Evolutionary conservation across 2,888 invertebrate species (phyloP).

Genomic region (Caprella mutica): DNA sequence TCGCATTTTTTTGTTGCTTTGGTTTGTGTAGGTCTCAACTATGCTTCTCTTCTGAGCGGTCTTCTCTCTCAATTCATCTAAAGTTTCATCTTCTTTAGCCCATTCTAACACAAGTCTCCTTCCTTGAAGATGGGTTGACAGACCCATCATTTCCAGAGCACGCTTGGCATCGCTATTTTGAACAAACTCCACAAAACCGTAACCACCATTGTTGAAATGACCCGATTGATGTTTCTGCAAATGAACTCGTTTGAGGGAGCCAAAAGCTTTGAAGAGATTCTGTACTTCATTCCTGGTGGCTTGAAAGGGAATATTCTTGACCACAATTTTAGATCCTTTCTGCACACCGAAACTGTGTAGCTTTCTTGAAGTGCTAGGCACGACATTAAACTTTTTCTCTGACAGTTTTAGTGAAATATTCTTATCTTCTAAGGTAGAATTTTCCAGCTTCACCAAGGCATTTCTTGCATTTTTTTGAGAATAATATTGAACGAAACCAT

Average conservation of each 20-base stretch:
- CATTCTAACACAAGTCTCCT: constrained; percentile 89
- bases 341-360: constrained; percentile 22
- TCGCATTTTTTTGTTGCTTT: too few relatives aligned
- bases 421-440: constrained; percentile 70
- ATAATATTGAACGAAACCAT: constrained; percentile 89
- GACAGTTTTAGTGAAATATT: constrained; percentile 82
- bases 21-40: too few relatives aligned
- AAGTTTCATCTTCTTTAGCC: constrained; percentile 65
- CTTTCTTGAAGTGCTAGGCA: too few relatives aligned
- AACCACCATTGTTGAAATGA: constrained; percentile 58
- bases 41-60: constrained; percentile 58
- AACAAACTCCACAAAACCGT: constrained; percentile 88
- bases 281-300: constrained; percentile 47
- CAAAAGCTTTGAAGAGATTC: constrained; percentile 24
- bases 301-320: constrained; percentile 92
- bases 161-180: constrained; percentile 83
- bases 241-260: constrained; percentile 18
- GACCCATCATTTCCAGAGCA: constrained; percentile 83
- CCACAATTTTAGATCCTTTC: constrained; percentile 65
- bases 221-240: constrained; percentile 13
- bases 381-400: constrained; percentile 63
- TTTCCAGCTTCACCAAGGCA: constrained; percentile 75
- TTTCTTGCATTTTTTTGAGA: constrained; percentile 56
- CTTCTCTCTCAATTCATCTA: constrained; percentile 69
- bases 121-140: constrained; percentile 96